phyloP scores from a whole-genome alignment of 2,888 invertebrate genomes.

The Mythimna loreyi region DNA sequence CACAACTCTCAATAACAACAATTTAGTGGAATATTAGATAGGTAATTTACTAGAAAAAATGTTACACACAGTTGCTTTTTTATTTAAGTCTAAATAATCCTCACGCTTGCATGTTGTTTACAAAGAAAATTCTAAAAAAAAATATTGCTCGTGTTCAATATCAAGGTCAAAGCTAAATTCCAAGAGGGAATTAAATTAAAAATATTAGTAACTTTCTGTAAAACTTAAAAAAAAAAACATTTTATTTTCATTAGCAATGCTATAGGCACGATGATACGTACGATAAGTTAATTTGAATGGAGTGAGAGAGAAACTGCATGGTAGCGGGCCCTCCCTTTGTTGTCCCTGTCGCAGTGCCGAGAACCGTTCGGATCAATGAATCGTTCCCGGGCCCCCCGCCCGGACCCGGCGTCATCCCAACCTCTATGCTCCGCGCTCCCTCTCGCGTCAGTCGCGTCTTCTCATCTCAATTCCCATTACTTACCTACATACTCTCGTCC shows the following conservation, averaged over 20 bases:
- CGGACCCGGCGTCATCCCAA: slow-evolving; percentile 79
- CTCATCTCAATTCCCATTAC: slow-evolving; percentile 62
- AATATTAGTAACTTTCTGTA: neutral
- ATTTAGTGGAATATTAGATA: neutral
- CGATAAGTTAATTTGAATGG: slow-evolving; percentile 63
- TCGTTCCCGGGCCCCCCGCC: slow-evolving; percentile 84
- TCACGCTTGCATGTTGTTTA: neutral
- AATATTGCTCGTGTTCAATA: slow-evolving; percentile 14
- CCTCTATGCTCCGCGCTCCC: slow-evolving; percentile 70
- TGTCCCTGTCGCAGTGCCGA: slow-evolving; percentile 85
- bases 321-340: slow-evolving; percentile 71
- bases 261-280: slow-evolving; percentile 16
- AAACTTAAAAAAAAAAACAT: slow-evolving; percentile 5
- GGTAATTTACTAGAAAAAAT: neutral
- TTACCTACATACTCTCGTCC: slow-evolving; percentile 57
- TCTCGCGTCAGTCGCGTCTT: slow-evolving; percentile 60
- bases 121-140: slow-evolving; percentile 23
- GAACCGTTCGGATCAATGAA: slow-evolving; percentile 89
- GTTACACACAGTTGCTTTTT: neutral
- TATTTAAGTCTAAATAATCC: neutral
- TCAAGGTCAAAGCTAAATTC: slow-evolving; percentile 45
- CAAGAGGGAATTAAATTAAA: slow-evolving; percentile 7
- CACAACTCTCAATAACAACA: slow-evolving; percentile 32
- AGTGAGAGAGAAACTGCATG: slow-evolving; percentile 73
- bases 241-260: neutral